phyloP scores from a whole-genome alignment of 2,888 invertebrate species.

The Drosophila nr. perissopoda region DNA sequence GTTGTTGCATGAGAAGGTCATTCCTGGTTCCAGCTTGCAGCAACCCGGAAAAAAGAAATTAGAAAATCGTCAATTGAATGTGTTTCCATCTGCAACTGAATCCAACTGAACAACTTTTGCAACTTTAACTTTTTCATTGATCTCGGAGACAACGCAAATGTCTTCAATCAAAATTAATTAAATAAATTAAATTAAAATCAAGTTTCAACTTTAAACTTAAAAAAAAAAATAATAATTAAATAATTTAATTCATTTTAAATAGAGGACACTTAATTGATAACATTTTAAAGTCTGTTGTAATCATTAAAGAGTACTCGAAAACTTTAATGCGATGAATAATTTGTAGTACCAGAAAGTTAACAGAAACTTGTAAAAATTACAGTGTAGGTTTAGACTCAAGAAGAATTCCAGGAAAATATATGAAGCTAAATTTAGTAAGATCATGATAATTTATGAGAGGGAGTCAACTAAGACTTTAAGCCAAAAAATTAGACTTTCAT shows the following conservation, averaged over 20 bases:
- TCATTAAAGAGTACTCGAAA: not conserved
- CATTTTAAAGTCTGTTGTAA: not conserved
- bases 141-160: not conserved
- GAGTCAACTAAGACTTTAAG: too few relatives aligned
- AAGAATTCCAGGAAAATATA: too few relatives aligned
- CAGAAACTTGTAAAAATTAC: not conserved
- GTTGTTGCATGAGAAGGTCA: not conserved
- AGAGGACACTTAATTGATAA: not conserved
- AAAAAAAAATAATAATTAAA: not conserved
- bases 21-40: not conserved
- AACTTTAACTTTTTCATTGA: not conserved
- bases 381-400: too few relatives aligned
- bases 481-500: accelerated
- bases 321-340: not conserved
- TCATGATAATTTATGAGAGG: not conserved
- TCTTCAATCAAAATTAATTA: not conserved
- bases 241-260: not conserved
- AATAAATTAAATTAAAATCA: not conserved
- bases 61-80: not conserved
- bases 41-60: not conserved
- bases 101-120: not conserved
- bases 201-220: not conserved
- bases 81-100: not conserved
- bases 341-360: not conserved
- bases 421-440: not conserved